Conservation (phyloP, 2,888 invertebrate species). For the Melikaiella ostensackeni region DNA sequence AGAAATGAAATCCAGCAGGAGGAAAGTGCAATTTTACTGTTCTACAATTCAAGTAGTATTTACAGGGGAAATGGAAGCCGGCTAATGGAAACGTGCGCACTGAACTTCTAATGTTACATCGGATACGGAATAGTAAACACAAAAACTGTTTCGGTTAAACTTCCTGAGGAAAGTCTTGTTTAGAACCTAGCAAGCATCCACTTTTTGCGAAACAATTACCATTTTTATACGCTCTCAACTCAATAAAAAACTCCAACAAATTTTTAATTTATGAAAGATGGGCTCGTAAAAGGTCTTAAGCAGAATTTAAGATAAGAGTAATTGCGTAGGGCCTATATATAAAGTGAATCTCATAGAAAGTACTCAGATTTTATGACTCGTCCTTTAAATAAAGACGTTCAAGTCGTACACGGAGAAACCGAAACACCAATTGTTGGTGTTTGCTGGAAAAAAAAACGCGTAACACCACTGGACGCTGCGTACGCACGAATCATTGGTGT, state of each 20-base stretch:
- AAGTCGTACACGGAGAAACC: too few species aligned
- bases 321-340: neutral
- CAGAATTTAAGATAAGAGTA: neutral
- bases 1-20: constrained; percentile 6
- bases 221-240: neutral
- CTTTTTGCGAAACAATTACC: neutral
- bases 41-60: constrained; percentile 11
- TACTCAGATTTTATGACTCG: neutral
- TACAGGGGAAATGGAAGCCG: constrained; percentile 21
- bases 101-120: constrained; percentile 21
- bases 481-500: too few species aligned
- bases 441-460: too few species aligned
- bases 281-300: neutral
- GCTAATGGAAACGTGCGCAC: constrained; percentile 31
- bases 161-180: neutral
- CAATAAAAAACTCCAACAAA: neutral
- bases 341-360: neutral
- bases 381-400: too few species aligned
- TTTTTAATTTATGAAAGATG: neutral
- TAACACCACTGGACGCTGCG: too few species aligned
- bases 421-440: too few species aligned
- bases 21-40: constrained; percentile 20
- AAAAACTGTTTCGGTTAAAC: neutral
- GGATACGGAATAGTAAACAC: constrained; percentile 4
- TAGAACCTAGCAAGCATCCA: neutral